phyloP scores from a whole-genome alignment of 2,113 vertebrate species.

The Cettia cetti region DNA sequence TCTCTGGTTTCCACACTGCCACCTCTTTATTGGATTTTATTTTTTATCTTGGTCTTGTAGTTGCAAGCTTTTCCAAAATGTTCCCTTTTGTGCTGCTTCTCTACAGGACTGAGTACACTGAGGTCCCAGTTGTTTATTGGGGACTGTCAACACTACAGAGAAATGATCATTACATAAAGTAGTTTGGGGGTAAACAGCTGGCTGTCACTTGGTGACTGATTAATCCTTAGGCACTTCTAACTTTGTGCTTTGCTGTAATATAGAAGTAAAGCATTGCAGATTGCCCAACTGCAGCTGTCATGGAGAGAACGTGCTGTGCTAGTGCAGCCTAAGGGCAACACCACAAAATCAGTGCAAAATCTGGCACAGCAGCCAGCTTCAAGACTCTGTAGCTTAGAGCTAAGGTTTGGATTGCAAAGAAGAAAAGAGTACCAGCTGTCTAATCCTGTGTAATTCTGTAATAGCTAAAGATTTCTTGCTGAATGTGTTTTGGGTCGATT shows the following conservation, averaged over 20 bases:
- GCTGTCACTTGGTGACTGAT: constrained; percentile 14
- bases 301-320: constrained; percentile 15
- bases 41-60: background rate
- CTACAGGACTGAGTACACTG: background rate
- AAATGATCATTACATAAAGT: background rate
- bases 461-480: background rate
- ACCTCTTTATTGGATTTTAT: background rate
- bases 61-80: background rate
- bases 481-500: background rate
- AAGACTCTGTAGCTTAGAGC: background rate
- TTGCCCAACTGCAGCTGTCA: constrained; percentile 37
- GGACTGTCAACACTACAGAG: background rate
- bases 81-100: background rate
- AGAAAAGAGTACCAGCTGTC: background rate
- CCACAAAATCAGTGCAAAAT: constrained; percentile 11
- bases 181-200: background rate
- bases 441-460: background rate
- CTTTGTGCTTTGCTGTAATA: background rate
- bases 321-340: background rate
- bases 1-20: background rate
- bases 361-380: constrained; percentile 8
- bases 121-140: background rate
- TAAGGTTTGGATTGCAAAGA: background rate
- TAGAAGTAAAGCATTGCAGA: background rate
- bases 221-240: background rate